Evolutionary conservation across 2,888 invertebrate genomes (phyloP).

Genomic region (Nesidiocoris tenuis): DNA sequence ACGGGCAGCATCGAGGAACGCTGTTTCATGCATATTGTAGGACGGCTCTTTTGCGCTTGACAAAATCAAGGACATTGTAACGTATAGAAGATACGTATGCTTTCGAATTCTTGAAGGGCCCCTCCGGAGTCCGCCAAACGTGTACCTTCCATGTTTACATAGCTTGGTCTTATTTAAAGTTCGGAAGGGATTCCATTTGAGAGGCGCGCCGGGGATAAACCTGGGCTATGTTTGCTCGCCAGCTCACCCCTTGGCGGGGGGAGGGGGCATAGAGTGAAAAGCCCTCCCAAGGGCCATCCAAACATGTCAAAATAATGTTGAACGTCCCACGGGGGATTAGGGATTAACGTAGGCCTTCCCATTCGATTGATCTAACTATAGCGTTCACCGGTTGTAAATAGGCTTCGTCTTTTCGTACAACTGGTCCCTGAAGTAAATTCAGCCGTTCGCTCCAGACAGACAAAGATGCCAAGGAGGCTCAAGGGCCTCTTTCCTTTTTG

Average conservation of each 20-base stretch:
- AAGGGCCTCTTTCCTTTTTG: too few species aligned
- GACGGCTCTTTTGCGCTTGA: too few species aligned
- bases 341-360: background rate
- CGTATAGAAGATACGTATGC: too few species aligned
- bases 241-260: background rate
- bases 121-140: too few species aligned
- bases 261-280: background rate
- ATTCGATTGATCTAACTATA: background rate
- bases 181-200: background rate
- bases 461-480: too few species aligned
- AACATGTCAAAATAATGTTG: constrained; percentile 17
- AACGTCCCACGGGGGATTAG: constrained; percentile 34
- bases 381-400: background rate
- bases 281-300: background rate
- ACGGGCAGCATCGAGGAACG: too few species aligned
- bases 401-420: too few species aligned
- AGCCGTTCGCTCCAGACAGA: too few species aligned
- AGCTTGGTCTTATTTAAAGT: constrained; percentile 12
- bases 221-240: constrained; percentile 2
- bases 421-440: too few species aligned
- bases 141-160: background rate
- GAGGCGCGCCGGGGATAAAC: background rate
- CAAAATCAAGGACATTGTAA: too few species aligned
- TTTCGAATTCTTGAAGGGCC: too few species aligned
- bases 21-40: too few species aligned